Percentiles rank a stretch among this genome's conserved stretches.
phyloP scores from a whole-genome alignment of 2,888 invertebrate species.

The Oligia fasciuncula region DNA sequence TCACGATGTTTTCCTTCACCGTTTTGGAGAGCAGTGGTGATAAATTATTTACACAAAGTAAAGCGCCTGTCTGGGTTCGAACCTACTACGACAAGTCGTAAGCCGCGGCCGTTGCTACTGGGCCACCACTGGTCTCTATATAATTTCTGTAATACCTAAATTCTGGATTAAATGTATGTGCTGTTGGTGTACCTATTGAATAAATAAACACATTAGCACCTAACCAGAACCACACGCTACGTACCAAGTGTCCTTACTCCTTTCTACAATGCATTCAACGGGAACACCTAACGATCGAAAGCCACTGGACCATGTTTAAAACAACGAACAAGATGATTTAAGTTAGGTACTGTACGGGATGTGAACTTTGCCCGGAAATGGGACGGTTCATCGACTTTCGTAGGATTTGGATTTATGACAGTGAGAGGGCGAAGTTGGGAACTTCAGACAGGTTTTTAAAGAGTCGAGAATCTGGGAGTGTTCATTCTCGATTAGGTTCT shows the following conservation, averaged over 20 bases:
- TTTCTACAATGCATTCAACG: constrained; percentile 15
- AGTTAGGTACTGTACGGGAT: constrained; percentile 12
- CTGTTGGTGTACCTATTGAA: too few species aligned
- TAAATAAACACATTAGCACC: neutral
- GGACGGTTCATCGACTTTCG: constrained; percentile 31
- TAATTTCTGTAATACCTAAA: too few species aligned
- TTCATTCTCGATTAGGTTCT: neutral
- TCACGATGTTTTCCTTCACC: too few species aligned
- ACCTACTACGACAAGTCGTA: too few species aligned
- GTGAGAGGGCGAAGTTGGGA: neutral
- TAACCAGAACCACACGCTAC: constrained; percentile 1
- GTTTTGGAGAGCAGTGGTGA: too few species aligned
- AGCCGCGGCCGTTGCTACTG: too few species aligned
- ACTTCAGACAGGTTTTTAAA: constrained; percentile 14
- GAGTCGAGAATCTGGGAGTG: neutral
- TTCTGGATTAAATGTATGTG: too few species aligned
- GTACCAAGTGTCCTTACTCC: constrained; percentile 7
- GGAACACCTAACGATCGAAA: constrained; percentile 15
- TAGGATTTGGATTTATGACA: constrained; percentile 23
- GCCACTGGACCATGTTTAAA: constrained; percentile 26
- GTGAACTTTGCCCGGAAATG: constrained; percentile 38
- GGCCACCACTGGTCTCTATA: too few species aligned
- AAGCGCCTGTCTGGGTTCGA: too few species aligned
- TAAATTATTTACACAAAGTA: too few species aligned
- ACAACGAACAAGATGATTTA: constrained; percentile 28